These are phyloP conservation scores for Galbula dea DNA, from an alignment of 2,113 vertebrate genomes.

Conservation along the genomic window DNA sequence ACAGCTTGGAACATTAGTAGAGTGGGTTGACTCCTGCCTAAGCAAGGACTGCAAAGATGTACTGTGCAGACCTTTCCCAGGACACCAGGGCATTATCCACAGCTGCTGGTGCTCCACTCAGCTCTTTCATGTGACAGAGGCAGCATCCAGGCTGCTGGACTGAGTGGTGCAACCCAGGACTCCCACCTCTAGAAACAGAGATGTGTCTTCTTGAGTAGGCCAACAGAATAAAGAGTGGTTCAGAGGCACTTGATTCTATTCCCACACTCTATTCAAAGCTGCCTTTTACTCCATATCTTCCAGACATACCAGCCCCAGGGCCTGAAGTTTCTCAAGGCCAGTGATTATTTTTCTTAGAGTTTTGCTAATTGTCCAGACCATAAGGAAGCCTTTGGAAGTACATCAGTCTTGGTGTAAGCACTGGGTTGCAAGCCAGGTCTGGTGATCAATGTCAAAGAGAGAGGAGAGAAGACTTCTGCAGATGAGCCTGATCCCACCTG, in stretches of 20 bases:
- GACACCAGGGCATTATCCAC: background rate
- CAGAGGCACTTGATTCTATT: background rate
- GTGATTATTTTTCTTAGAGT: background rate
- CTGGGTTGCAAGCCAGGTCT: background rate
- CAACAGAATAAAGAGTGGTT: background rate
- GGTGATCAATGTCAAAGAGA: fast-evolving
- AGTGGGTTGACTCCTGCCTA: background rate
- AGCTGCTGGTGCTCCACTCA: background rate
- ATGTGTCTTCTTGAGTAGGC: background rate
- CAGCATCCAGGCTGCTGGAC: background rate
- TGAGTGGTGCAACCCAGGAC: background rate
- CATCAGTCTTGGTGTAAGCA: background rate
- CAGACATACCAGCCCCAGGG: fast-evolving
- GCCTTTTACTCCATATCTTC: background rate
- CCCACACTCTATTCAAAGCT: background rate
- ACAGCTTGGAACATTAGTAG: background rate
- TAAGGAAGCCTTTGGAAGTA: background rate
- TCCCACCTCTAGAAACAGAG: background rate
- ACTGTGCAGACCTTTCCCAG: background rate
- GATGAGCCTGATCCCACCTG: background rate
- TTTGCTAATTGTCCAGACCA: background rate
- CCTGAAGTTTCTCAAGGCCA: background rate
- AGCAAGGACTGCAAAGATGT: background rate
- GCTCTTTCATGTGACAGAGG: background rate
- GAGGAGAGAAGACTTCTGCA: background rate